Base-by-base conservation (phyloP, 2,797 vertebrate species). In the Etheostoma nigrum region DNA sequence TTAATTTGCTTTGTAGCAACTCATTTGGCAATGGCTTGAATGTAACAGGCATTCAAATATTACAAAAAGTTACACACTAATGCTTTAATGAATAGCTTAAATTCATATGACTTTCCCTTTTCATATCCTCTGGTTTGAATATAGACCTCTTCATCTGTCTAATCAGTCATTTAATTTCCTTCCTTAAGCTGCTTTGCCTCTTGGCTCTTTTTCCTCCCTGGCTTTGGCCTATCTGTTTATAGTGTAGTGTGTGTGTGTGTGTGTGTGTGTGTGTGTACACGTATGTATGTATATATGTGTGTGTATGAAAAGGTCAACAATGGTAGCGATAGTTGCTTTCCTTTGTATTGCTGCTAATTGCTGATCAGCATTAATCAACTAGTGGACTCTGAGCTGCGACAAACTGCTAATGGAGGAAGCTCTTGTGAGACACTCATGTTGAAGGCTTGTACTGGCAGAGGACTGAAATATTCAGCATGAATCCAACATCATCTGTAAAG, bases 331-430 rank as follows among this genome's bases (percentile, higher is more conserved):
- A 68, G 81, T 54, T n/a, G 6, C 70, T 61, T 66, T 68, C 51
- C 52, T 71, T 67, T 61, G 73, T 48, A 57, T 72, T 19, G 59
- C 74, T 70, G 67, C 79, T 79, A 83, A 86, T 87, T 88, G 70
- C 84, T 83, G 75, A 88, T 85, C 67, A 66, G 76, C 75, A 84
- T 81, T 76, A 82, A 85, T 82, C 67, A 83, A 78, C 4, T 4
- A 76, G 67, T 69, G 60, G 80, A 83, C 71, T 76, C n/a, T 70
- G 68, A 62, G 67, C 49, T 54, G 49, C 19, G 58, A 69, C 83
- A 77, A 73, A 59, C 30, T 77, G 71, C 57, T 83, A 69, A 86
- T 61, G 59, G 71, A 83, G 69, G 85, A 76, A 80, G 73, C 72
- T 72, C 55, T 72, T 48, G 57, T 65, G 52, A 74, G 61, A 55